Percentiles rank a stretch among this genome's conserved stretches.
Evolutionary conservation across 2,797 vertebrate species (phyloP).

Genomic region (Microtus californicus): DNA sequence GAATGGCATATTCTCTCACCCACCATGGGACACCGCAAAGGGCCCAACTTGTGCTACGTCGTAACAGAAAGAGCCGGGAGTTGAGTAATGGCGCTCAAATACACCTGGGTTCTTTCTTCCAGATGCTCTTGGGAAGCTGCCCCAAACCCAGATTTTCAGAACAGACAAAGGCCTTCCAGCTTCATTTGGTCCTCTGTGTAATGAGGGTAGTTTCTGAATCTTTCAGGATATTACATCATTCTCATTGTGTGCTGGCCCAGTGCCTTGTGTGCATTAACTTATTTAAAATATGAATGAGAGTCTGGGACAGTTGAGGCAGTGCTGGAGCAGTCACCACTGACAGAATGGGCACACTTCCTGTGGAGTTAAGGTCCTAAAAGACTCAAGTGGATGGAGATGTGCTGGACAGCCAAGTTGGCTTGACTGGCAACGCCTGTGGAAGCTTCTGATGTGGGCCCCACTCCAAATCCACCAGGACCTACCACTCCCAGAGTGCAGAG

Average conservation of each 20-base stretch:
- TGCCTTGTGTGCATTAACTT: background rate
- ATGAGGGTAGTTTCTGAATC: background rate
- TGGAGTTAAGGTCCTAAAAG: background rate
- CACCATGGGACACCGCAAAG: too few species aligned
- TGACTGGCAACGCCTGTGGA: background rate
- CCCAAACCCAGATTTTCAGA: background rate
- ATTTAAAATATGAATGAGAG: slow-evolving; percentile 27
- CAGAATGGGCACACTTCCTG: background rate
- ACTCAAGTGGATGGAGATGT: background rate
- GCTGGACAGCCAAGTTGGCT: background rate
- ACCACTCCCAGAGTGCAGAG: background rate
- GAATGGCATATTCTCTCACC: too few species aligned
- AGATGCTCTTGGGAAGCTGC: background rate
- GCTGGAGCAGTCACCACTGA: too few species aligned
- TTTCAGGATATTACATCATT: background rate
- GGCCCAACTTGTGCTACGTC: too few species aligned
- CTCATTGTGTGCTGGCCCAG: background rate
- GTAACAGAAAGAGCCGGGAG: too few species aligned
- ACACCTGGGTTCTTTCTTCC: background rate
- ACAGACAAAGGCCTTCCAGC: background rate
- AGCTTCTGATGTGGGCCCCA: background rate
- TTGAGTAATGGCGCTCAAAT: background rate
- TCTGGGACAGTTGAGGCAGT: background rate
- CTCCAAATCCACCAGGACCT: background rate
- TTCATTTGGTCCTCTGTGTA: background rate